Conservation (phyloP, 92 coral and sea anemone genomes). For the Anthopleura xanthogrammica region DNA sequence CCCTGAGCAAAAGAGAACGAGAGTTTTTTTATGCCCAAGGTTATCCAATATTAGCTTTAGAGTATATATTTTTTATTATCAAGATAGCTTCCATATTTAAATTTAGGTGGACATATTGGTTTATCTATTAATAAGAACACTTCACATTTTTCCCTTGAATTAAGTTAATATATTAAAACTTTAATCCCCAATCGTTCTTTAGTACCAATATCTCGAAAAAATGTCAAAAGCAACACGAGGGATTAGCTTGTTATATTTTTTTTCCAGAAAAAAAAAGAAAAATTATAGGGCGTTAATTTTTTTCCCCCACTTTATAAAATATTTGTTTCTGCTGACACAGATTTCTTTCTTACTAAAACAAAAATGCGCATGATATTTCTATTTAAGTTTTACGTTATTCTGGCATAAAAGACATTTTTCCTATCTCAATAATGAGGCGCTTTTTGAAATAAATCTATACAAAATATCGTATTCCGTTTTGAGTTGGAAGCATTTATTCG, state of each 20-base stretch:
- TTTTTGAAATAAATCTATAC: too few species aligned
- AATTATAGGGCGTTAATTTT: not conserved
- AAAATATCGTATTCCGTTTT: too few species aligned
- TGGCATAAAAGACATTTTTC: too few species aligned
- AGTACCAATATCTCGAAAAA: not conserved
- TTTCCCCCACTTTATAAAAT: too few species aligned
- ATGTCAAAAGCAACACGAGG: not conserved
- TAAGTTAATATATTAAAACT: not conserved
- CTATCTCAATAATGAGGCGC: too few species aligned
- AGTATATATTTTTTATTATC: not conserved
- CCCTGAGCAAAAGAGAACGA: too few species aligned
- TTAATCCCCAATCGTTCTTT: conserved; percentile 2
- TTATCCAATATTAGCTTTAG: not conserved
- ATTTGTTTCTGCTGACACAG: too few species aligned
- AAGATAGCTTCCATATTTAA: not conserved
- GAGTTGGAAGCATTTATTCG: too few species aligned
- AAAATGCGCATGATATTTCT: too few species aligned
- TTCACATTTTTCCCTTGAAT: not conserved
- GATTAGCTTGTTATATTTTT: not conserved
- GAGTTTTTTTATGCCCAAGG: not conserved
- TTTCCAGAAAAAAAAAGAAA: not conserved
- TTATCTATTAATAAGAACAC: not conserved
- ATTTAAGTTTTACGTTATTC: too few species aligned
- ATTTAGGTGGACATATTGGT: not conserved
- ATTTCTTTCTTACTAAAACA: too few species aligned